phyloP scores from a whole-genome alignment of 2,888 invertebrate genomes.

The Leptogaster cylindrica region DNA sequence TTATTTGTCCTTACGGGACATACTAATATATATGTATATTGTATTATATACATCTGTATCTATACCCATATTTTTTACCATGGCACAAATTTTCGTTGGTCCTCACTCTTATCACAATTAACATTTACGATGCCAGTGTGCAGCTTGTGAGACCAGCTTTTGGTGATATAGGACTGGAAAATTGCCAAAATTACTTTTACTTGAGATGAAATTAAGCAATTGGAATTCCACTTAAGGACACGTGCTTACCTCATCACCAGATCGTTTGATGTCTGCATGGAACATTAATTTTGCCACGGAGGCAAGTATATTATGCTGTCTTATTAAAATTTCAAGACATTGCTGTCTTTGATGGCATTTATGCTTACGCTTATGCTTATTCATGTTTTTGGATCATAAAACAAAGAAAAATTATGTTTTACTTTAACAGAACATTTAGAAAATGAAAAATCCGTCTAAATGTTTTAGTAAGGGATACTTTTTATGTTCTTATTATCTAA shows the following conservation, averaged over 20 bases:
- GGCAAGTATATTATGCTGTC: conserved; percentile 14
- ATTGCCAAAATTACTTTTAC: conserved; percentile 36
- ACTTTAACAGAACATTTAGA: no score
- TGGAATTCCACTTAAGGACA: conserved; percentile 34
- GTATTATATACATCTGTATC: no score
- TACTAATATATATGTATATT: no score
- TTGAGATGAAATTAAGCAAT: conserved; percentile 35
- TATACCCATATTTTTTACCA: conserved; percentile 13
- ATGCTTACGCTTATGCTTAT: no score
- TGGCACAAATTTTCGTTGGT: conserved; percentile 20
- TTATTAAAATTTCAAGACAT: conserved; percentile 1
- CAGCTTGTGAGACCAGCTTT: not conserved
- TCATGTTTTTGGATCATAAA: no score
- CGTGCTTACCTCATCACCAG: conserved; percentile 13
- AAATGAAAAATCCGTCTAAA: no score
- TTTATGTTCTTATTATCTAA: no score
- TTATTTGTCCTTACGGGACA: conserved; percentile 1
- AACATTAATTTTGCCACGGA: not conserved
- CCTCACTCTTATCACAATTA: conserved; percentile 36
- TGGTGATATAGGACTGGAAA: conserved; percentile 2
- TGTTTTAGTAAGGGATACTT: no score
- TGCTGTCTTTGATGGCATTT: no score
- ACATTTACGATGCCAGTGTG: conserved; percentile 23
- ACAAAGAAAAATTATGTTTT: no score
- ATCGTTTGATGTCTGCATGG: not conserved